A percentile compares a stretch with the other conserved stretches of the same genome.
Evolutionary conservation across 2,888 invertebrate genomes (phyloP).

Genomic region (Kryphioiulus occultus): DNA sequence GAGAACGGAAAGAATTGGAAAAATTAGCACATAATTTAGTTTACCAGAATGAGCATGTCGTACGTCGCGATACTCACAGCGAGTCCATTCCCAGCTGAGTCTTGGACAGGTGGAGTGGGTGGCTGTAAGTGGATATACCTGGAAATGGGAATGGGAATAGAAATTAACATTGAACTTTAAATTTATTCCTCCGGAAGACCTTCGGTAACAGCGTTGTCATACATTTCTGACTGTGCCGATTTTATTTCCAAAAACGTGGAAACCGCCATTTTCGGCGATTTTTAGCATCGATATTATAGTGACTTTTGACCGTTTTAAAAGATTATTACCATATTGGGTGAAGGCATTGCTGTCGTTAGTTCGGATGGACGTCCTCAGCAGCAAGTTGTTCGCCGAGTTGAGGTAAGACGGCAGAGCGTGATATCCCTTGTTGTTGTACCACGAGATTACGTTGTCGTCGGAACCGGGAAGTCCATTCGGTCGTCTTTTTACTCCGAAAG

Average conservation of each 20-base stretch:
- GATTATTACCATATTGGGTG: constrained; percentile 58
- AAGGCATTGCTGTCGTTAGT: constrained; percentile 49
- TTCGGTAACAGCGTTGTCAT: too few species aligned
- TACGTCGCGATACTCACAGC: constrained; percentile 59
- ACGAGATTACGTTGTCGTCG: constrained; percentile 55
- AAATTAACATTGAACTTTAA: too few species aligned
- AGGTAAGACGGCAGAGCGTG: constrained; percentile 58
- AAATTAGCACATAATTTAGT: background rate
- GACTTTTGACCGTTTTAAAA: constrained; percentile 12
- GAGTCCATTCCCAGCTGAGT: constrained; percentile 60
- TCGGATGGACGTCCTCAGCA: constrained; percentile 56
- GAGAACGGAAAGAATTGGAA: background rate
- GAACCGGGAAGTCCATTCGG: background rate
- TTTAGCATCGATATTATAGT: background rate
- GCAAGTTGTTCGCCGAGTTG: constrained; percentile 58
- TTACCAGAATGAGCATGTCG: background rate
- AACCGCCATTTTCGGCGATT: too few species aligned
- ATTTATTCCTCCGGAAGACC: too few species aligned
- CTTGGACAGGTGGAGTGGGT: constrained; percentile 61
- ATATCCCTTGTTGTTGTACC: constrained; percentile 59
- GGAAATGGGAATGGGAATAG: constrained; percentile 45
- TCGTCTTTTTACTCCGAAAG: constrained; percentile 55
- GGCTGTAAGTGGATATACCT: constrained; percentile 62
- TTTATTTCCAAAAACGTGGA: too few species aligned
- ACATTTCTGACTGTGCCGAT: too few species aligned